Evolutionary conservation across 2,797 vertebrate genomes (phyloP).

Genomic region (Eurystomus glaucurus): DNA sequence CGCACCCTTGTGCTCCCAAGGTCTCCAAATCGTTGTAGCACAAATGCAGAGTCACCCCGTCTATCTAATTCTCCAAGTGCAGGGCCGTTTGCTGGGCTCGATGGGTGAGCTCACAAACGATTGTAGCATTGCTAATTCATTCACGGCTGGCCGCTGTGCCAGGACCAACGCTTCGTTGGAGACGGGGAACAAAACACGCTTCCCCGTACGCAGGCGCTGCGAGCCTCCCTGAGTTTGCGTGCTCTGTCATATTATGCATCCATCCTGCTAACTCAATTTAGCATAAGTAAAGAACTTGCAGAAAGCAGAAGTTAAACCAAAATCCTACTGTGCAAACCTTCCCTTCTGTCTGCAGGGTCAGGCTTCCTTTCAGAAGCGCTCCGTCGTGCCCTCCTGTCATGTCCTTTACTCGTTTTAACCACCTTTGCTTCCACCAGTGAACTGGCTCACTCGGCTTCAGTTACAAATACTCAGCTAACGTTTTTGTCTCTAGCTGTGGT

Average conservation of each 20-base stretch:
- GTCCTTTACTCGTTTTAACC: neutral
- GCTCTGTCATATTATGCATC: neutral
- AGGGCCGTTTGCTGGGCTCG: neutral
- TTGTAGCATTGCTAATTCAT: neutral
- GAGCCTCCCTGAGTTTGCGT: neutral
- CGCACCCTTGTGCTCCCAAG: accelerated
- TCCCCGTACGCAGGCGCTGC: neutral
- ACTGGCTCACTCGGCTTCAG: neutral
- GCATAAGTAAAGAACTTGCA: neutral
- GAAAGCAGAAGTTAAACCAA: neutral
- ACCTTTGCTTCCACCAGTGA: neutral
- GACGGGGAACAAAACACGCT: neutral
- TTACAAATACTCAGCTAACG: neutral
- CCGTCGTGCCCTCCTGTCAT: accelerated
- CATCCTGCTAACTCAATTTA: neutral
- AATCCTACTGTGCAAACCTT: neutral
- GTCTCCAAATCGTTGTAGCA: neutral
- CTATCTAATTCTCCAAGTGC: neutral
- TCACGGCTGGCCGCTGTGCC: neutral
- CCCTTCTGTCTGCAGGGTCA: neutral
- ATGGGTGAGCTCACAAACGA: neutral
- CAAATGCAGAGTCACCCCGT: neutral
- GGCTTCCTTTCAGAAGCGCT: neutral
- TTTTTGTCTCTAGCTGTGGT: neutral
- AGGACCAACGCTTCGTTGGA: neutral